Evolutionary conservation across 2,888 invertebrate species (phyloP), one percentile per base, ranked within the genome.

Genomic region (Lepetodrilus schrolli): DNA sequence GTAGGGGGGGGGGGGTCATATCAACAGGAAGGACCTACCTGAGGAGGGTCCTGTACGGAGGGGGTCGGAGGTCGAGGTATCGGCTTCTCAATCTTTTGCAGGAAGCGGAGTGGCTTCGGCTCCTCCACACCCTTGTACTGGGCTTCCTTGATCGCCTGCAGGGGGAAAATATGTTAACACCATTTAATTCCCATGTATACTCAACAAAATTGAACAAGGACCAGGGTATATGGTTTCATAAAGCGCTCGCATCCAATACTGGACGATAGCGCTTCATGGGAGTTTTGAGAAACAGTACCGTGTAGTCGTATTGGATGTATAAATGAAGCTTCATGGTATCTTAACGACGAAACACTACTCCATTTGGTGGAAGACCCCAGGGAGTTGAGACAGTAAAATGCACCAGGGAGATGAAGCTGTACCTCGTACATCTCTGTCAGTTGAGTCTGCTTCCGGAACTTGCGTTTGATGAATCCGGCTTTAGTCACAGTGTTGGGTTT

Each of bases 41-140:
- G 86, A 47, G 87, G 84, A 8, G 90, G 86, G 2, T 87, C 84
- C 37, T 88, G 86, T 4, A 91, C 87, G 17, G 87, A 78, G 17
- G 91, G 91, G 10, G 91, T 91, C 2, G 89, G 88, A 30, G 91
- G 90, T 75, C 91, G 81, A 5, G 90, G 90, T n/a, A 89, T 82
- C 1, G 91, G 91, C 74, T 91, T 91, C 80, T 90, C 90, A 37
- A 91, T 89, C 83, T 90, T 90, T 82, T 90, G 86, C 69, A 91
- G 83, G 83, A 89, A 90, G 23, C 88, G 80, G 30, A 90, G 82
- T 3, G 90, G 88, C 76, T 88, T 89, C 0, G 84, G 83, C 37
- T 81, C 83, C 74, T 87, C 86, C 47, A 82, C 82, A 10, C 82
- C 83, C 70, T 80, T 80, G 37, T 77, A 71, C 69, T 86, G 86